Conservation (phyloP, 2,888 invertebrate genomes). For the Amiota communis region DNA sequence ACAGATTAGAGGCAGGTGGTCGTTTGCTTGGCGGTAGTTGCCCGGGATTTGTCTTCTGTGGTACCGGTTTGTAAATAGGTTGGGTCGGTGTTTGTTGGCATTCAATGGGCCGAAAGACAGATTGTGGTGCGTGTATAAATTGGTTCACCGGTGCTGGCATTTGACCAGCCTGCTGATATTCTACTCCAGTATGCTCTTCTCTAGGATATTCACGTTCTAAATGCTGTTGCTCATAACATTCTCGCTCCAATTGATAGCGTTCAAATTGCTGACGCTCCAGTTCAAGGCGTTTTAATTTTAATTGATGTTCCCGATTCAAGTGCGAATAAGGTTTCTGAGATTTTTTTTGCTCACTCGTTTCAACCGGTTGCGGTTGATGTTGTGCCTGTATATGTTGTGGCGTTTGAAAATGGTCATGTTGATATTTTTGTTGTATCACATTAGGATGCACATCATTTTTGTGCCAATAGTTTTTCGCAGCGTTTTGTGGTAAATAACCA, state of each 20-base stretch:
- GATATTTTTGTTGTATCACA: constrained; percentile 24
- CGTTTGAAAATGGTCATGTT: constrained; percentile 36
- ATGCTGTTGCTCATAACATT: constrained; percentile 13
- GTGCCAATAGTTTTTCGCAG: constrained; percentile 79
- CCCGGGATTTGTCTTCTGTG: constrained; percentile 52
- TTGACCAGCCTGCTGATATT: constrained; percentile 56
- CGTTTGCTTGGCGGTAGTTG: constrained; percentile 44
- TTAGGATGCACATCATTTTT: constrained; percentile 72
- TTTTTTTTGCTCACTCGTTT: constrained; percentile 58
- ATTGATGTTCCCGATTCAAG: constrained; percentile 54
- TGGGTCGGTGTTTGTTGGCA: constrained; percentile 56
- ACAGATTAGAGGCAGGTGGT: background rate
- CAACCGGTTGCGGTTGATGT: constrained; percentile 43
- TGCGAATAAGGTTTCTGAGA: constrained; percentile 71
- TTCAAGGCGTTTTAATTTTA: constrained; percentile 44
- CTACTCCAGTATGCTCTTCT: constrained; percentile 14
- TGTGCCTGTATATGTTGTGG: constrained; percentile 41
- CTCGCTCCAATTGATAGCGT: constrained; percentile 33
- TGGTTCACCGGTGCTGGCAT: constrained; percentile 76
- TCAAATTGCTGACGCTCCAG: constrained; percentile 45
- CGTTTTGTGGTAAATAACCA: constrained; percentile 62
- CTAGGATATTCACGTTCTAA: constrained; percentile 8
- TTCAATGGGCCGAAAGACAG: constrained; percentile 79
- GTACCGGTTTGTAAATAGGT: constrained; percentile 65
- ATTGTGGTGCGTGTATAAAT: constrained; percentile 85